Base-by-base conservation (phyloP, 2,797 vertebrate species). In the Brotogeris chrysoptera region DNA sequence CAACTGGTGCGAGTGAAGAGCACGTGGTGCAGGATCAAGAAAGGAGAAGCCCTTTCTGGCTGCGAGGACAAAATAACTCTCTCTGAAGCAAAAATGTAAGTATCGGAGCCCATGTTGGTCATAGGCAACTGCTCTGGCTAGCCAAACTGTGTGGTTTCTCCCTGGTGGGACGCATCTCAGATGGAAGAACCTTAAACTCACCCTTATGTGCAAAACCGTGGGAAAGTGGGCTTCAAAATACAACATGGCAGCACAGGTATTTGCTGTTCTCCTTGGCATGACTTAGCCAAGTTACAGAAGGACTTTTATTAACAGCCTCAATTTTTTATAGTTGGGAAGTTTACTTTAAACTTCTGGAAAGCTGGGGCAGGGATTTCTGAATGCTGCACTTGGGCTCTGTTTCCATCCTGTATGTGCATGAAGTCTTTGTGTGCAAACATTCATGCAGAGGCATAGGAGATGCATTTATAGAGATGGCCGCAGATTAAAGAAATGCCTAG, bases 51-150 rank as follows among this genome's bases (percentile, higher is more conserved):
- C 43, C 92, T 78, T 64, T 95, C 68, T 36, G 50, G 52, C 28
- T 73, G 63, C 10, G 61, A 97, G 79, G 90, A 95, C 8, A 53
- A 89, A 49, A 91, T 97, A 38, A 95, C 87, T 52, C 92, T 98
- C 36, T 98, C 98, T 2, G 91, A 98, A 87, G 98, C 98, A 70
- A 98, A 98, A 97, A 98, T 99, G 98, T 98, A 86, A 98, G 98
- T 98, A 96, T 21, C 16, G 28, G 65, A 85, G 39, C 50, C 16
- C 46, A 5, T 0, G 2, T 7, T 47, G 27, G 7, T 36, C 8
- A 0, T 9, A 36, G 39, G 21, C 0, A 1, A 16, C 38, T 5
- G 27, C 17, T 81, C 60, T 50, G 74, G 30, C 30, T 4, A 4
- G 36, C 25, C 36, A 32, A 28, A 68, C 19, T 8, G 17, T 5